phyloP scores from a whole-genome alignment of 2,113 vertebrate species.

The Elgaria multicarinata region DNA sequence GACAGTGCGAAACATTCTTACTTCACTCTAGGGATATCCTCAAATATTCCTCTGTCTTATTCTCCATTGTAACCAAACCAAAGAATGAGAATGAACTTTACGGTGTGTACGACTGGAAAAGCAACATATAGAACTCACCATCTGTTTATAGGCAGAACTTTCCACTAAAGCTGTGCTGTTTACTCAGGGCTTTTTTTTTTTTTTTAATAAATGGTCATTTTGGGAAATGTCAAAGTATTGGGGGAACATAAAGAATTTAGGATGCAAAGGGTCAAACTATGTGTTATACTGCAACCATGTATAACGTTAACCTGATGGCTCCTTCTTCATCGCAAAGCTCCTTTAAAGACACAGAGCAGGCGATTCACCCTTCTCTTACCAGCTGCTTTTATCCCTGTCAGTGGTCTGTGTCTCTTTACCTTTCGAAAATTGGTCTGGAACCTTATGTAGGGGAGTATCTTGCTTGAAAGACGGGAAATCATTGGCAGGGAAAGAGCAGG shows the following conservation, averaged over 20 bases:
- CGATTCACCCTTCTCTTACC: neutral
- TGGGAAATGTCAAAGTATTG: neutral
- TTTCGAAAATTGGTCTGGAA: neutral
- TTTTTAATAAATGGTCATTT: neutral
- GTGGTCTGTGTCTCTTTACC: neutral
- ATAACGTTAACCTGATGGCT: neutral
- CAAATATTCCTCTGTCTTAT: constrained; percentile 68
- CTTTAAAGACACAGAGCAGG: neutral
- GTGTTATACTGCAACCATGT: neutral
- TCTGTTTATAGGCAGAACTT: constrained; percentile 42
- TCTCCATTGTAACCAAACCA: constrained; percentile 62
- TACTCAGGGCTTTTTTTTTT: neutral
- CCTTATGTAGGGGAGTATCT: neutral
- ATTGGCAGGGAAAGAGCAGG: neutral
- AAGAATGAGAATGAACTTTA: constrained; percentile 59
- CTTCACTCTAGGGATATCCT: constrained; percentile 68
- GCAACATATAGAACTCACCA: constrained; percentile 58
- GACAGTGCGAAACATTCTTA: constrained; percentile 68
- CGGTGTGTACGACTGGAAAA: constrained; percentile 52
- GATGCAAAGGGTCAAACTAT: neutral
- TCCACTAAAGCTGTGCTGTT: neutral
- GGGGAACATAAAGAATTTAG: neutral
- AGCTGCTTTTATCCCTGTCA: neutral
- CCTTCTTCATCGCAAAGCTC: neutral
- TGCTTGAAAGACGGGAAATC: neutral